Evolutionary conservation across 2,888 invertebrate species (phyloP), one percentile per base, ranked within the genome.

Genomic region (Trichopria drosophilae): DNA sequence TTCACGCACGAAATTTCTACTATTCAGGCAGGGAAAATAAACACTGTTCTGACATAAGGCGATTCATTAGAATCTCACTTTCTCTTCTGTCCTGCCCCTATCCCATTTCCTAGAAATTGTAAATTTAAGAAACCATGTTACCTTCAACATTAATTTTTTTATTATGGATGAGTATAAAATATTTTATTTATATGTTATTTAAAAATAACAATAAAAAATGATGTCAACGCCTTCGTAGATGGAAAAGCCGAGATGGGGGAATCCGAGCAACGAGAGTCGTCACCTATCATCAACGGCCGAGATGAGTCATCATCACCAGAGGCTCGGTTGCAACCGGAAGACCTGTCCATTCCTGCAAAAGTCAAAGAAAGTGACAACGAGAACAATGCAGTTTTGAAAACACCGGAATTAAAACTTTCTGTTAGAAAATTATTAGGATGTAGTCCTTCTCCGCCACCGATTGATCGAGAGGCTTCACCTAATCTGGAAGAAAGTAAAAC

Each of bases 381-480:
- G 37, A 39, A 24, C 6, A 34, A 9, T 23, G n/a, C n/a, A n/a
- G n/a, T n/a, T n/a, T n/a, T 62, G 2, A 73, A 67, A 35, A 67
- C 69, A 3, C 72, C 72, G 10, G 72, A 73, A 53, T 41, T 73
- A 3, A 72, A 73, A 44, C 56, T 72, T 3, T 73, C 72, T 13
- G 72, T 72, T 20, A 62, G 72, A 41, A 73, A 72, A 49, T 51
- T 73, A 20, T 57, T 72, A 6, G 72, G 72, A 2, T 72, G 72
- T 42, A 69, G 66, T 44, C 72, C 72, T 4, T 70, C 72, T 9
- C 70, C 69, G 6, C 50, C 53, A 18, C 67, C 70, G 28, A 55
- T 66, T 6, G 46, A 55, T 12, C 62, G 61, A 15, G 67, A 66
- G 5, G 61, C 60, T 4, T 64, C 68, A 16, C 49, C 45, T 1